Conservation (phyloP, 2,888 invertebrate species). For the Aphodius granarius region DNA sequence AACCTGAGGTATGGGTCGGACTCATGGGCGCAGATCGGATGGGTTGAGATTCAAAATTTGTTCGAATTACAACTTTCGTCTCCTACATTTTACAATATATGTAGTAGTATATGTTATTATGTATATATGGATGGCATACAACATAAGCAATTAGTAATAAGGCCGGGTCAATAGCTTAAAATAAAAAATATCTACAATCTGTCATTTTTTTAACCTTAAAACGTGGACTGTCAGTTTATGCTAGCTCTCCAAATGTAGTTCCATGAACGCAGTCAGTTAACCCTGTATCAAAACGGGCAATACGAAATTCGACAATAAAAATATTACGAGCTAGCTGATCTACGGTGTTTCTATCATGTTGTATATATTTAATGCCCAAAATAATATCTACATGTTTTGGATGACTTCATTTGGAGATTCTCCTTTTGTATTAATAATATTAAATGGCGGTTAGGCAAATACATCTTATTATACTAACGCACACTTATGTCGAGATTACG, state of each 20-base stretch:
- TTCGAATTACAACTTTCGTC: constrained; percentile 26
- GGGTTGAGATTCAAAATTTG: constrained; percentile 32
- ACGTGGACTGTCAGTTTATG: constrained; percentile 25
- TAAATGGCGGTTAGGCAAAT: constrained; percentile 27
- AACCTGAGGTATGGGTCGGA: constrained; percentile 25
- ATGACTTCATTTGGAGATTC: constrained; percentile 13
- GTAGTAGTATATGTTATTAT: constrained; percentile 25
- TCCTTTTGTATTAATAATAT: constrained; percentile 1
- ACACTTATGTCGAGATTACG: constrained; percentile 26
- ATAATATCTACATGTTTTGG: neutral
- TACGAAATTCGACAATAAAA: constrained; percentile 10
- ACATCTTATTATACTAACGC: constrained; percentile 28
- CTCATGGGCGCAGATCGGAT: constrained; percentile 34
- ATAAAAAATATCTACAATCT: constrained; percentile 21
- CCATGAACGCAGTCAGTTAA: constrained; percentile 3
- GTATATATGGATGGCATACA: constrained; percentile 52
- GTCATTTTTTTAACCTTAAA: constrained; percentile 21
- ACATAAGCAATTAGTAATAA: constrained; percentile 50
- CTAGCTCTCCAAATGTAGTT: constrained; percentile 21
- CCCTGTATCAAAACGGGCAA: constrained; percentile 18
- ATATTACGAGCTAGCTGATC: neutral
- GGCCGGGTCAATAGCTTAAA: constrained; percentile 38
- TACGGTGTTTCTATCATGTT: no score
- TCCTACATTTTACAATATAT: constrained; percentile 28
- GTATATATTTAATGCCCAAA: neutral